phyloP scores from a whole-genome alignment of 1,140 invertebrate genomes.

The Bacillus rossius region DNA sequence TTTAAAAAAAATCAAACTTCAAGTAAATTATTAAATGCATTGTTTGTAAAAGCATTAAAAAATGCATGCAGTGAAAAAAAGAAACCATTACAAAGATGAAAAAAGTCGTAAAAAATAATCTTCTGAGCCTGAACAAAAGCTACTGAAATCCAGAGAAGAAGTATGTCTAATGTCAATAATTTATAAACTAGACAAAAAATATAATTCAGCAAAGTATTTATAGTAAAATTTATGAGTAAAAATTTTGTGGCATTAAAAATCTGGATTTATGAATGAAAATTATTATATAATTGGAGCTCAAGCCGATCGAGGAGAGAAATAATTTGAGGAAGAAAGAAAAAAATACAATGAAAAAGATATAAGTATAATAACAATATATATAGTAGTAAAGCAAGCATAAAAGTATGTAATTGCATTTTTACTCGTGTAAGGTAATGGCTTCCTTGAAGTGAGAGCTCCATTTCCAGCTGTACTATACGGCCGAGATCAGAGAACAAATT shows the following conservation, averaged over 20 bases:
- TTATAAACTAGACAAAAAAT: no score
- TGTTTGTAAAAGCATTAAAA: no score
- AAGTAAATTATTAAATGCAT: no score
- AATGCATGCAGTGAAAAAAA: no score
- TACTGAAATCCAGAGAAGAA: no score
- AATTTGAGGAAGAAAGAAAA: constrained; percentile 9
- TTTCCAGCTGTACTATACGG: constrained; percentile 80
- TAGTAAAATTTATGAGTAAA: background rate
- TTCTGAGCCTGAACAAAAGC: no score
- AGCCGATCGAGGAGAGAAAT: constrained; percentile 6
- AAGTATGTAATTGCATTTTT: constrained; percentile 41
- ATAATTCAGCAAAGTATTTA: no score
- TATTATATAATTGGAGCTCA: constrained; percentile 23
- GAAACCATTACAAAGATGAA: no score
- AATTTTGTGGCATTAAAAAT: constrained; percentile 2
- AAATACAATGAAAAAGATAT: constrained; percentile 1
- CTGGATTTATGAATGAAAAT: constrained; percentile 18
- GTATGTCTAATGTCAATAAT: no score
- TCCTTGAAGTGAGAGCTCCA: constrained; percentile 93
- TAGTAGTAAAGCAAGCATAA: constrained; percentile 21
- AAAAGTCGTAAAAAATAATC: no score
- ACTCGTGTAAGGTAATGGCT: constrained; percentile 73
- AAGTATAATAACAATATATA: constrained; percentile 23
- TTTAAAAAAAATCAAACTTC: background rate
- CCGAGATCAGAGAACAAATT: constrained; percentile 20